phyloP scores from a whole-genome alignment of 1,140 invertebrate species.

The Lithobius niger region DNA sequence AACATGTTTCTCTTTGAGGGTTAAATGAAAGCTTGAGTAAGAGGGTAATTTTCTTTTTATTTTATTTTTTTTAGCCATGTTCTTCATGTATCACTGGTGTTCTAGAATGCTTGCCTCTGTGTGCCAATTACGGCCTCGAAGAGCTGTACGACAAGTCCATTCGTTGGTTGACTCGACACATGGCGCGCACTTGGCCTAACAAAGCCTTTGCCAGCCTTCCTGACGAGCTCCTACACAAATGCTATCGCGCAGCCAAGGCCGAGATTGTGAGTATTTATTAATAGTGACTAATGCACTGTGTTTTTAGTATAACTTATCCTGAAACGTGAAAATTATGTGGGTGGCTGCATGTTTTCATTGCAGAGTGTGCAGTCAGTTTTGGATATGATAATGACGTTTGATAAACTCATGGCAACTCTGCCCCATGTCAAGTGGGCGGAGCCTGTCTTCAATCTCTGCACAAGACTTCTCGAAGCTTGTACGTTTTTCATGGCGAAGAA shows the following conservation, averaged over 20 bases:
- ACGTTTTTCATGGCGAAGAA: slow-evolving; percentile 49
- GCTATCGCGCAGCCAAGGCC: slow-evolving; percentile 63
- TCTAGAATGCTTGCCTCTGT: slow-evolving; percentile 63
- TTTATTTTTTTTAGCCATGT: slow-evolving; percentile 47
- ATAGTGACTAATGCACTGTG: not conserved
- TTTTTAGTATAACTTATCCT: too few species aligned
- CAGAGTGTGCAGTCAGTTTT: slow-evolving; percentile 47
- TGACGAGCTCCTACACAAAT: slow-evolving; percentile 61
- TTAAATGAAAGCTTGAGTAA: too few species aligned
- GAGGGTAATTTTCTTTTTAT: not conserved
- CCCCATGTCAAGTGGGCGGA: slow-evolving; percentile 57
- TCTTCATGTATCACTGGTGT: slow-evolving; percentile 59
- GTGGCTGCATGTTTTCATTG: not conserved
- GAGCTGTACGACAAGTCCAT: slow-evolving; percentile 71
- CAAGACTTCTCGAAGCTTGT: slow-evolving; percentile 49
- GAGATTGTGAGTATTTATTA: slow-evolving; percentile 40
- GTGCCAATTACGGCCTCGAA: slow-evolving; percentile 68
- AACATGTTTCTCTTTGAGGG: too few species aligned
- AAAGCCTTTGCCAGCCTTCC: slow-evolving; percentile 67
- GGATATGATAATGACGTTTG: slow-evolving; percentile 51
- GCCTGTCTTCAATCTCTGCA: slow-evolving; percentile 47
- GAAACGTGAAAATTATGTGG: too few species aligned
- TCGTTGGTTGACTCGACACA: slow-evolving; percentile 70
- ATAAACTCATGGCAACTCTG: slow-evolving; percentile 48
- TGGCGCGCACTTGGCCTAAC: slow-evolving; percentile 70